Percentiles rank a stretch among this genome's conserved stretches.
Conservation (phyloP, 2,797 vertebrate genomes). For the Malacoctenus gilli region DNA sequence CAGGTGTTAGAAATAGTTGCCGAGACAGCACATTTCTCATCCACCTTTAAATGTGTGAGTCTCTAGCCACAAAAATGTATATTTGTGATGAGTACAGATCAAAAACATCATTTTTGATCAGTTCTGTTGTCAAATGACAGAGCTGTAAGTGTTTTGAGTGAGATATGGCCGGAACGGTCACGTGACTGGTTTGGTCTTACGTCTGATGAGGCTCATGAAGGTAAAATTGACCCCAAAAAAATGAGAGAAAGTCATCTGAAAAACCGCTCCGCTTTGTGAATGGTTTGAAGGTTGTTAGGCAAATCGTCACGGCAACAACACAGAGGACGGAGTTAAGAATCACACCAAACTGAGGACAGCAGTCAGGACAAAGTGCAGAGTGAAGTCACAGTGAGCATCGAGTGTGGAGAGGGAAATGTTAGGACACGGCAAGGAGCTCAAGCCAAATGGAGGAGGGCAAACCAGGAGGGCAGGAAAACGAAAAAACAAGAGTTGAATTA, state of each 20-base stretch:
- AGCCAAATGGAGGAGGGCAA: conserved; percentile 62
- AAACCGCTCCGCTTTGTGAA: conserved; percentile 16
- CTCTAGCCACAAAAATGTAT: not conserved
- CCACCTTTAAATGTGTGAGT: not conserved
- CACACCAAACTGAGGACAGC: conserved; percentile 71
- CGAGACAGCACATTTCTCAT: not conserved
- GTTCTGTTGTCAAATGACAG: too few relatives aligned
- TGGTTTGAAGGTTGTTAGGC: conserved; percentile 73
- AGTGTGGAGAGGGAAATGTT: conserved; percentile 67
- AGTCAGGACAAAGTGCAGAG: conserved; percentile 63
- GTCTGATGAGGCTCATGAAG: not conserved
- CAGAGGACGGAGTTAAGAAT: conserved; percentile 55
- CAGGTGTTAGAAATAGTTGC: not conserved
- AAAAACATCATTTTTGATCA: too few relatives aligned
- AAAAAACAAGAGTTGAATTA: conserved; percentile 77
- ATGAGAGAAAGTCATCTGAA: too few relatives aligned
- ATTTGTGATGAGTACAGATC: not conserved
- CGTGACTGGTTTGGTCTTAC: not conserved
- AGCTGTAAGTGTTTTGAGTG: too few relatives aligned
- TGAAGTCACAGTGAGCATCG: conserved; percentile 60
- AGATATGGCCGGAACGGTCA: too few relatives aligned
- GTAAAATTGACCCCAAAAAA: not conserved
- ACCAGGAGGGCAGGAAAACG: conserved; percentile 40
- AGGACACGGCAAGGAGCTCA: conserved; percentile 69
- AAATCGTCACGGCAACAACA: conserved; percentile 71